phyloP scores from a whole-genome alignment of 2,888 invertebrate species.

The Marasmarcha lunaedactyla region DNA sequence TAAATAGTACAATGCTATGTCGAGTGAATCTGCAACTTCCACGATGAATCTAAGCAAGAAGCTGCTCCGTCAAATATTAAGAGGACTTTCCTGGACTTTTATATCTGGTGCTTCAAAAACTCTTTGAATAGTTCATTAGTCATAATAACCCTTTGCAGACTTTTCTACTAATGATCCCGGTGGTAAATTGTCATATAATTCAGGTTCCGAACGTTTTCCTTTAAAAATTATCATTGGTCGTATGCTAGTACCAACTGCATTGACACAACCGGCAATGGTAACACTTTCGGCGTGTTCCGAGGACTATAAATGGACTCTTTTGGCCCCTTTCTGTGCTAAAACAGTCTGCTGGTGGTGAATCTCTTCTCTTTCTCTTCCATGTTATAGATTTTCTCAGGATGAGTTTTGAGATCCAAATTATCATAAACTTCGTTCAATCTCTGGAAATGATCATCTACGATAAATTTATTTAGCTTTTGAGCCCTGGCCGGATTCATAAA shows the following conservation, averaged over 20 bases:
- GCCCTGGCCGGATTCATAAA: too few relatives aligned
- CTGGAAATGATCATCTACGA: too few relatives aligned
- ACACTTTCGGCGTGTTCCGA: conserved; percentile 9
- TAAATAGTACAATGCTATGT: not conserved
- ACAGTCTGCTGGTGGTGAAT: conserved; percentile 9
- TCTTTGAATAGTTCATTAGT: not conserved
- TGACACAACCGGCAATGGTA: conserved; percentile 8
- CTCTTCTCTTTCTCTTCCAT: conserved; percentile 8
- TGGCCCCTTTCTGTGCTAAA: conserved; percentile 6
- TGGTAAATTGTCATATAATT: conserved; percentile 22
- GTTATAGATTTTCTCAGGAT: not conserved
- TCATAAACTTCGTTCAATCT: too few relatives aligned
- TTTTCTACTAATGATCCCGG: conserved; percentile 23
- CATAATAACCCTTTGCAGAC: not conserved
- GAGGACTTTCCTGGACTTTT: conserved; percentile 1
- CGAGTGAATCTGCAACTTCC: not conserved
- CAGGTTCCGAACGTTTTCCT: conserved; percentile 6
- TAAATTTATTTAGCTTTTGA: too few relatives aligned
- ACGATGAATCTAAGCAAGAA: conserved; percentile 2
- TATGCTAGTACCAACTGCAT: conserved; percentile 6
- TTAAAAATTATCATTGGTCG: conserved; percentile 9
- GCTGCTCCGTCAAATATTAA: conserved; percentile 3
- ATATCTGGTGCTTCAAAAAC: not conserved
- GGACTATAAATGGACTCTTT: conserved; percentile 2
- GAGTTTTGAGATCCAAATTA: too few relatives aligned